Evolutionary conservation across 2,113 vertebrate species (phyloP).

Genomic region (Pardalotus punctatus): DNA sequence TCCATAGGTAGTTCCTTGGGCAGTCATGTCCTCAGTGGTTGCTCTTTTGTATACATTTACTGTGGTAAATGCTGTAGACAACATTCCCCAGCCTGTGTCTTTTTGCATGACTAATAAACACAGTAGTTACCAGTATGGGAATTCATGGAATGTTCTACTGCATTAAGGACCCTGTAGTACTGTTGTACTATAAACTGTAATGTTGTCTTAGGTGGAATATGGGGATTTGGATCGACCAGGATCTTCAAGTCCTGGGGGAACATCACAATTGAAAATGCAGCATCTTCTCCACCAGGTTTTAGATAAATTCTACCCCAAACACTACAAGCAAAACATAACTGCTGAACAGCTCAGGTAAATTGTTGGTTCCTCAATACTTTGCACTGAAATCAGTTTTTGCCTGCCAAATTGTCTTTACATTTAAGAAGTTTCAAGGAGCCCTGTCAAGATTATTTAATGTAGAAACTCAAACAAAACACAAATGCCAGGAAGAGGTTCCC

Average conservation of each 20-base stretch:
- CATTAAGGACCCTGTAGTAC: background rate
- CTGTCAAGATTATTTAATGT: background rate
- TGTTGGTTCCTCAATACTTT: background rate
- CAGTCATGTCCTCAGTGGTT: background rate
- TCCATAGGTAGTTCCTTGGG: background rate
- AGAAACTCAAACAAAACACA: background rate
- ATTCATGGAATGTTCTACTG: background rate
- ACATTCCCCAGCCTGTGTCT: background rate
- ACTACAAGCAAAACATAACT: conserved; percentile 81
- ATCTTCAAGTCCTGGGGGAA: conserved; percentile 64
- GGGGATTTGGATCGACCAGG: conserved; percentile 80
- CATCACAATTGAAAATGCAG: conserved; percentile 79
- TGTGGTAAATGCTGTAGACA: background rate
- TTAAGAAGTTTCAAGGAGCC: background rate
- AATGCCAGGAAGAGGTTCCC: background rate
- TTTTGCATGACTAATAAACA: background rate
- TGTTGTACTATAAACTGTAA: background rate
- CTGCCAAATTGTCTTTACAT: background rate
- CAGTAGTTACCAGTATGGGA: background rate
- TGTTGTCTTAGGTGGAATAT: conserved; percentile 77
- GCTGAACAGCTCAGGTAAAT: conserved; percentile 82
- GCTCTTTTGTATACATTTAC: background rate
- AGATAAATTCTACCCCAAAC: conserved; percentile 87
- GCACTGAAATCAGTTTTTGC: background rate
- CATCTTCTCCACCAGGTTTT: conserved; percentile 83